Base-by-base conservation (phyloP, 2,888 invertebrate species). In the Hemaris fuciformis region DNA sequence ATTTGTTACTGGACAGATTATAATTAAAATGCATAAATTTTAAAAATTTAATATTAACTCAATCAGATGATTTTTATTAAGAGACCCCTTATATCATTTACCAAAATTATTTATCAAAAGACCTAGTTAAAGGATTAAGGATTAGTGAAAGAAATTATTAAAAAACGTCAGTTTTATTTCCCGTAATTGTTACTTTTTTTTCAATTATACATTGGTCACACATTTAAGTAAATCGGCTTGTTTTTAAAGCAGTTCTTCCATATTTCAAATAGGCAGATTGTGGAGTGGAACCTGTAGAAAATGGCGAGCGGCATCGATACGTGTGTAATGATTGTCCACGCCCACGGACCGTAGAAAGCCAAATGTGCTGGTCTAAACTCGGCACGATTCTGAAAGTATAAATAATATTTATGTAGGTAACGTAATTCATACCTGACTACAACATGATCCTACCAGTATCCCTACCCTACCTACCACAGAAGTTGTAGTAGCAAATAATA, bases 201-300 rank as follows among this genome's bases (percentile, higher is more conserved):
- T 18, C 6, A 1, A 27, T 27, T 8, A 15, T 45, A 8, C 25
- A 41, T 57, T n/a, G 45, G 59, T 71, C 74, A 89, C 18, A 89
- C 84, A 68, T 95, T 95, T 38, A 92, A 75, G 64, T 89, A 91
- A 4, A 90, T 74, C 0, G 91, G 91, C 80, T 90, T 92, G 69
- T 94, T 94, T 80, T 98, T 98, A 87, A 97, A 98, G 58, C 97
- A 95, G 66, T 96, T 95, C 83, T 97, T 98, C 98, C 98, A 98
- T 62, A 98, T 96, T 85, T 98, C 98, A 76, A 97, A 98, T 20
- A 98, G 93, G 83, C 98, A 98, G 72, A 98, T 98, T 0, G 98
- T 97, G 2, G 97, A 97, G 85, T 98, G 98, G 80, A 98, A 98
- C 45, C 98, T 93, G 86, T 97, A 98, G 88, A 98, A 98, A 72